Evolutionary conservation across 2,888 invertebrate genomes (phyloP).

Genomic region (Chloromyia formosa): DNA sequence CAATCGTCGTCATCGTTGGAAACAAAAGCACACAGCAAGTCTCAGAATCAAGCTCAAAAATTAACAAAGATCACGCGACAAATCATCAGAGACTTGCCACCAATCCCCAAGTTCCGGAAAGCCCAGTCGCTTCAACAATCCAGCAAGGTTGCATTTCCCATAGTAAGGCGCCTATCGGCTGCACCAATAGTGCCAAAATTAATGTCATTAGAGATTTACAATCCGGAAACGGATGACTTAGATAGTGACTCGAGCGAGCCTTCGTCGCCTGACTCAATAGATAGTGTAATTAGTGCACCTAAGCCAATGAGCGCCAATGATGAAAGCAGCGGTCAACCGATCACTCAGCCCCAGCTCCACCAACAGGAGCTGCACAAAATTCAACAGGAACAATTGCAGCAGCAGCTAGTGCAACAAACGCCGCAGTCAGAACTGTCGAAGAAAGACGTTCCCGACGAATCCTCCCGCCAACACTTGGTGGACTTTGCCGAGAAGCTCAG

Average conservation of each 20-base stretch:
- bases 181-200: constrained; percentile 76
- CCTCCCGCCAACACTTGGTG: constrained; percentile 73
- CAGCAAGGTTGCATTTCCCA: constrained; percentile 67
- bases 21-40: constrained; percentile 54
- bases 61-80: constrained; percentile 70
- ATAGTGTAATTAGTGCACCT: constrained; percentile 79
- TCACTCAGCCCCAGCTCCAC: constrained; percentile 37
- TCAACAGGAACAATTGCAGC: constrained; percentile 29
- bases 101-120: constrained; percentile 69
- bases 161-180: constrained; percentile 73
- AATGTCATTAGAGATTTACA: constrained; percentile 83
- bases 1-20: constrained; percentile 44
- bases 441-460: constrained; percentile 63
- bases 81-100: constrained; percentile 70
- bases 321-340: not conserved
- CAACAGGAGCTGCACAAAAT: constrained; percentile 30
- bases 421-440: not conserved
- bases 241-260: constrained; percentile 87
- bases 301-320: constrained; percentile 24
- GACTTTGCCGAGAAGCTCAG: constrained; percentile 85
- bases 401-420: not conserved
- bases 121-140: constrained; percentile 60
- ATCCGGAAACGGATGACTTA: constrained; percentile 89
- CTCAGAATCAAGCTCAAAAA: constrained; percentile 51
- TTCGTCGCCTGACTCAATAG: constrained; percentile 86